These are phyloP conservation scores for Micropoecilia bifurca DNA, from an alignment of 2,797 vertebrate species.

Conservation along the genomic window DNA sequence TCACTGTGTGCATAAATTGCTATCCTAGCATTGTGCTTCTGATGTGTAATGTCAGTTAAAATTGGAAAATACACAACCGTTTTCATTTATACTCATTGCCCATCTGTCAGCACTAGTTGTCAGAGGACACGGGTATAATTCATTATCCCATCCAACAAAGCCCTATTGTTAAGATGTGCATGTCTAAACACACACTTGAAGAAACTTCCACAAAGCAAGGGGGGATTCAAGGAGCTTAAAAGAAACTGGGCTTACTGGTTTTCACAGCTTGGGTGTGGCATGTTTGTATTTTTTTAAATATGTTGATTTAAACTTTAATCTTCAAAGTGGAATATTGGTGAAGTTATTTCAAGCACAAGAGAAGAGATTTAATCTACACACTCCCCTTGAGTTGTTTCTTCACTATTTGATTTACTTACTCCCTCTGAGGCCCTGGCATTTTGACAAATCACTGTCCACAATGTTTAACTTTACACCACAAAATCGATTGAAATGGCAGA, in stretches of 20 bases:
- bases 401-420: conserved; percentile 21
- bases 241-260: conserved; percentile 42
- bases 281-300: conserved; percentile 3
- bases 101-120: conserved; percentile 20
- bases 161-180: conserved; percentile 36
- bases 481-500: conserved; percentile 33
- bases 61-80: conserved; percentile 18
- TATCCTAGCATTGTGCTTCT: background rate
- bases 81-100: conserved; percentile 27
- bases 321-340: conserved; percentile 22
- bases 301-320: conserved; percentile 27
- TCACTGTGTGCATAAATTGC: conserved; percentile 4
- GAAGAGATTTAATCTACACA: conserved; percentile 10
- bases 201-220: conserved; percentile 14
- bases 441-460: conserved; percentile 25
- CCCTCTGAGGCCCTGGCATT: conserved; percentile 10
- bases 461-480: conserved; percentile 49
- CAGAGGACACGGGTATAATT: conserved; percentile 13
- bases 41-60: background rate
- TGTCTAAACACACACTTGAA: conserved; percentile 26
- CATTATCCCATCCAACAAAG: conserved; percentile 28
- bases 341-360: background rate
- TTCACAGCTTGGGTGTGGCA: conserved; percentile 31
- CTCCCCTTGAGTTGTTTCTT: conserved; percentile 15
- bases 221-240: conserved; percentile 25